Evolutionary conservation across 1,140 invertebrate species (phyloP), one percentile per base, ranked within the genome.

Genomic region (Episyrphus balteatus): DNA sequence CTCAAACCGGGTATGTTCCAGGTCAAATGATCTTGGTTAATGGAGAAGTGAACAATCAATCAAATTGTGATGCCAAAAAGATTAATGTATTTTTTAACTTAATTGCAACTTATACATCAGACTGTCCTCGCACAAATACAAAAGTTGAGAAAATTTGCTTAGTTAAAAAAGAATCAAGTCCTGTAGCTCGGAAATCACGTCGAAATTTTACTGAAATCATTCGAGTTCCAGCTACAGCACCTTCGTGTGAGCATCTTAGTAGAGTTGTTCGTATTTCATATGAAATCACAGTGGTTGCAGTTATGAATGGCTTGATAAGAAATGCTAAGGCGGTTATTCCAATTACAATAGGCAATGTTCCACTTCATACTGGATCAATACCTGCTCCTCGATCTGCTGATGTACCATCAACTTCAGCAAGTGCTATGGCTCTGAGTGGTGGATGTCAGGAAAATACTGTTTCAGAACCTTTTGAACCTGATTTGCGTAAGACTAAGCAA

Each of bases 121-220:
- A 77, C 38, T 73, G 67, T 8, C 81, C 82, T 8, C 61, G 62
- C 8, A 59, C 66, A 11, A 72, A 47, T 21, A 56, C 54, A 21
- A 51, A 54, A 10, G 55, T 57, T 10, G 63, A 66, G 42, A 66
- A 63, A 53, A 57, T 63, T 7, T 46, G 61, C 47, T 39, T 66
- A 42, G 51, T 61, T 12, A 66, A 61, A 47, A 56, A 56, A 10
- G 55, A 61, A 18, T 56, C 56, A 26, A 57, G 62, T 9, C 43
- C 54, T 3, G 63, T 66, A 17, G 14, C 48, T 2, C 58, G 53
- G 31, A 42, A 59, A 3, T 39, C 39, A 6, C 48, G 54, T 32
- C 56, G 53, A 34, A 52, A 50, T 7, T 66, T 49, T 43, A 53
- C 61, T 26, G 61, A 66, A 36, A 55, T 55, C 1, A 45, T 66